Conservation (phyloP, 2,888 invertebrate species). For the Allygus modestus region DNA sequence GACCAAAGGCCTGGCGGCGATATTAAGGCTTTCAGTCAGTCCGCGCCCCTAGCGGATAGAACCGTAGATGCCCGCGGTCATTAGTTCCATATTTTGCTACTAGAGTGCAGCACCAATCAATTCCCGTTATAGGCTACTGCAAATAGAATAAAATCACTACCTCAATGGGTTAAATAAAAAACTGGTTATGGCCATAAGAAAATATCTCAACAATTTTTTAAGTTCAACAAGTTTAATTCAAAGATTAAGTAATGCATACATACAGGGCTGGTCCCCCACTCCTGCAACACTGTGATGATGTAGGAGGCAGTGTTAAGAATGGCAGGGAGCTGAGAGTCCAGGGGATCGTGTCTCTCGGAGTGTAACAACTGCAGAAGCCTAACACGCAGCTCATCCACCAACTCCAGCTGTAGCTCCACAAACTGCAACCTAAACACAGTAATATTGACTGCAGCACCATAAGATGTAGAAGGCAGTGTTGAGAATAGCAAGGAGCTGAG, state of each 20-base stretch:
- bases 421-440: conserved; percentile 83
- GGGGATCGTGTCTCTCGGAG: conserved; percentile 79
- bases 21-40: too few relatives aligned
- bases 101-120: too few relatives aligned
- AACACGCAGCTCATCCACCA: conserved; percentile 94
- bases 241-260: conserved; percentile 69
- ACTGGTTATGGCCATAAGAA: too few relatives aligned
- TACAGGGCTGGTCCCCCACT: conserved; percentile 88
- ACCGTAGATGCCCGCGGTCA: too few relatives aligned
- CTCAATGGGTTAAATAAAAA: too few relatives aligned
- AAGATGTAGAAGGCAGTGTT: conserved; percentile 86
- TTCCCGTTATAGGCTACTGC: too few relatives aligned
- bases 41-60: too few relatives aligned
- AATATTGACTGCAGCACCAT: conserved; percentile 78
- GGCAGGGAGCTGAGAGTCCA: conserved; percentile 79
- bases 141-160: too few relatives aligned
- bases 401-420: conserved; percentile 90
- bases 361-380: conserved; percentile 89
- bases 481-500: conserved; percentile 81
- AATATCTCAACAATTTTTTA: too few relatives aligned
- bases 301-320: conserved; percentile 87
- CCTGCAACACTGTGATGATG: conserved; percentile 82
- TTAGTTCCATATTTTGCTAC: too few relatives aligned
- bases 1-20: too few relatives aligned
- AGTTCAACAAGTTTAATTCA: too few relatives aligned